Evolutionary conservation across 2,888 invertebrate genomes (phyloP).

Genomic region (Dichetophora obliterata): DNA sequence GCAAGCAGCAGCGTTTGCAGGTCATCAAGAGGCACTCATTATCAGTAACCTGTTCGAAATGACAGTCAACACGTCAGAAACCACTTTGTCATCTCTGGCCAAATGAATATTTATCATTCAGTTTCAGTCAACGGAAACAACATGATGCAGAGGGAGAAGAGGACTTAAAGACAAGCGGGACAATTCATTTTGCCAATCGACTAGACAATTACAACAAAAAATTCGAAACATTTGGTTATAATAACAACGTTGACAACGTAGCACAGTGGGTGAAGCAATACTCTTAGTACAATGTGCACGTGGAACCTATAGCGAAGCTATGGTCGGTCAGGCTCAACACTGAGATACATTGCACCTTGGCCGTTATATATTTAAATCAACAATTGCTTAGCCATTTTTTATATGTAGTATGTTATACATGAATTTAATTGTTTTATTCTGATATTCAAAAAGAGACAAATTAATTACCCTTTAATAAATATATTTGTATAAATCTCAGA

Average conservation of each 20-base stretch:
- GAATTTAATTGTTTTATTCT: no score
- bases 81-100: conserved; percentile 34
- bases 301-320: no score
- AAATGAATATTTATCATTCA: conserved; percentile 34
- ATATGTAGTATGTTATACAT: no score
- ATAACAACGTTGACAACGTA: not conserved
- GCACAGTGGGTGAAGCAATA: not conserved
- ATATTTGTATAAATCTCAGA: no score
- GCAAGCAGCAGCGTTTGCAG: conserved; percentile 49
- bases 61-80: conserved; percentile 34
- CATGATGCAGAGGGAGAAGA: not conserved
- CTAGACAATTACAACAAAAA: conserved; percentile 19
- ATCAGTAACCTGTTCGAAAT: conserved; percentile 24
- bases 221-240: not conserved
- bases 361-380: no score
- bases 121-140: not conserved
- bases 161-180: conserved; percentile 5
- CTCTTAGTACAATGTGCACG: no score
- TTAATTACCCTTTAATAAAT: no score
- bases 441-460: no score
- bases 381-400: no score
- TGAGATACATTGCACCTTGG: no score
- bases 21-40: conserved; percentile 64
- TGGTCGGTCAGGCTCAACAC: no score
- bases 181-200: conserved; percentile 33